Evolutionary conservation across 2,113 vertebrate genomes (phyloP).

Genomic region (Nycticebus coucang): DNA sequence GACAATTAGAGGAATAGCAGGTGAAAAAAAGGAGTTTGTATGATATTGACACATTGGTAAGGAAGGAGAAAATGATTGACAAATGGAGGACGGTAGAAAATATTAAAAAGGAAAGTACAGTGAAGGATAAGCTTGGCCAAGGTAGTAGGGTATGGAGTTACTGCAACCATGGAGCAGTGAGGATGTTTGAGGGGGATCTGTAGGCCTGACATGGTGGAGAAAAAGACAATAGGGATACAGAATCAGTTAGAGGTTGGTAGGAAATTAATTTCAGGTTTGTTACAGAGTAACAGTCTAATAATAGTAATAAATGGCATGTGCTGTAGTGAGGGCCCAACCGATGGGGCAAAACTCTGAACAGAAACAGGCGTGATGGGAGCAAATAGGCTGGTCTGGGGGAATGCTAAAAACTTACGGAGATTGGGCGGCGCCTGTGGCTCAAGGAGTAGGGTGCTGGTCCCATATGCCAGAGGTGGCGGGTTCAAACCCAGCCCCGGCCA

Average conservation of each 20-base stretch:
- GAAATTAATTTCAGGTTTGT: not conserved
- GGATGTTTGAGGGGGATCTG: not conserved
- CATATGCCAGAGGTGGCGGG: too few relatives aligned
- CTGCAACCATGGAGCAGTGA: not conserved
- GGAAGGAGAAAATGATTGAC: not conserved
- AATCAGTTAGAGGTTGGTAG: not conserved
- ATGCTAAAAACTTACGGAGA: not conserved
- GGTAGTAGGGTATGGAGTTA: not conserved
- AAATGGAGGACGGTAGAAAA: not conserved
- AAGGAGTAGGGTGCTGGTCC: too few relatives aligned
- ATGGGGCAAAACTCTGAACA: not conserved
- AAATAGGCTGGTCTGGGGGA: not conserved
- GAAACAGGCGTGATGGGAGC: not conserved
- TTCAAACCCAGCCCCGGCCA: too few relatives aligned
- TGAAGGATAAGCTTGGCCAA: not conserved
- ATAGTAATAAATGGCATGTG: not conserved
- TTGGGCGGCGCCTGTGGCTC: too few relatives aligned
- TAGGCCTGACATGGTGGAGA: not conserved
- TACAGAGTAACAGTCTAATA: not conserved
- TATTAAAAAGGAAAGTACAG: not conserved
- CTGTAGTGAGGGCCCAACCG: not conserved
- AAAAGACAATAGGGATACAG: not conserved
- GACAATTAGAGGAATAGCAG: not conserved
- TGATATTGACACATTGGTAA: not conserved
- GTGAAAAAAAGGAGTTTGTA: not conserved